These are phyloP conservation scores for Corvus hawaiiensis DNA, from an alignment of 2,113 vertebrate species.

Conservation along the genomic window DNA sequence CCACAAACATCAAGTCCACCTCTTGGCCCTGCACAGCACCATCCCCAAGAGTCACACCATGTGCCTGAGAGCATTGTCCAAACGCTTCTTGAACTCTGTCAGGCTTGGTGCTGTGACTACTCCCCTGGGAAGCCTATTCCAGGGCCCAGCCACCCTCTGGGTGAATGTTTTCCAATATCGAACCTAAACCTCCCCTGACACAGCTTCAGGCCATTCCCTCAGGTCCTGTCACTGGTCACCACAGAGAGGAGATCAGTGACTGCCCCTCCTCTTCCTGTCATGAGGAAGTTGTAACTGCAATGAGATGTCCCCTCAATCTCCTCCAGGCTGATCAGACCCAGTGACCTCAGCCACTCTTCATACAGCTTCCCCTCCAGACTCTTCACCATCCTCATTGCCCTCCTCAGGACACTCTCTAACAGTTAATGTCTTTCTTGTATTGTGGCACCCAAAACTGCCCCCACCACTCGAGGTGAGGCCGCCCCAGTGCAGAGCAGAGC, in stretches of 20 bases:
- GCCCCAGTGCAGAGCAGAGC: not conserved
- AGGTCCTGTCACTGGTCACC: no score
- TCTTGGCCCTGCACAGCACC: rapidly evolving
- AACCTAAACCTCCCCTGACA: rapidly evolving
- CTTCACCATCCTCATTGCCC: rapidly evolving
- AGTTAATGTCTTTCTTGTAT: rapidly evolving
- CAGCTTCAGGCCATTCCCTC: not conserved
- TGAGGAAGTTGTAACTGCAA: rapidly evolving
- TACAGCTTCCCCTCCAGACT: rapidly evolving
- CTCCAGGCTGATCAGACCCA: not conserved
- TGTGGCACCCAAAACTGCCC: not conserved
- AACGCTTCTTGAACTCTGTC: not conserved
- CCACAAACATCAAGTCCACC: not conserved
- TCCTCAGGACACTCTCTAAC: not conserved
- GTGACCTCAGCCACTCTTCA: not conserved
- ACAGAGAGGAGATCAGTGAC: not conserved
- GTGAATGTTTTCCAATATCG: not conserved
- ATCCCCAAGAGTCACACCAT: not conserved
- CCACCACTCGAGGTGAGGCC: rapidly evolving
- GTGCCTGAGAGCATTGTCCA: not conserved
- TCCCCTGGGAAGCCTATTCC: not conserved
- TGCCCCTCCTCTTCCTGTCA: not conserved
- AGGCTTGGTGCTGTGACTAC: not conserved
- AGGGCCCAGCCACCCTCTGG: not conserved
- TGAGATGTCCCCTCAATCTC: not conserved